phyloP scores from a whole-genome alignment of 2,888 invertebrate genomes.

The Gymnosoma rotundatum region DNA sequence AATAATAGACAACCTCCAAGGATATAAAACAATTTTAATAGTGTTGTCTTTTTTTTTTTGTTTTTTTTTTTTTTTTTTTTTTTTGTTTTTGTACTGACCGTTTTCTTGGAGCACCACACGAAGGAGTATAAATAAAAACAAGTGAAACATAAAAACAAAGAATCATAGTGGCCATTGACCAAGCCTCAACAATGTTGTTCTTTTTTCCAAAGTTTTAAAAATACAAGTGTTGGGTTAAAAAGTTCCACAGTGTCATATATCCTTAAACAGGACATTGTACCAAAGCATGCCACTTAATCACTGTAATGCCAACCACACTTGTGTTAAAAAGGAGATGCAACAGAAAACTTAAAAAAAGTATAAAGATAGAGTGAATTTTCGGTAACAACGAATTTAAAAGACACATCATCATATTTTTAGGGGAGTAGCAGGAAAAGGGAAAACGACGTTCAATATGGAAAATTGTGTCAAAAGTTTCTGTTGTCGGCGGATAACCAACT shows the following conservation, averaged over 20 bases:
- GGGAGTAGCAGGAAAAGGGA: too few species aligned
- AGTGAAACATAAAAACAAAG: conserved; percentile 55
- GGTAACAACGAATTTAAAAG: not conserved
- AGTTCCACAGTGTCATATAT: conserved; percentile 66
- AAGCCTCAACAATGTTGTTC: conserved; percentile 65
- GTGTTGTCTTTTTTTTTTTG: too few species aligned
- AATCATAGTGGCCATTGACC: conserved; percentile 66
- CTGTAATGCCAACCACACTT: conserved; percentile 71
- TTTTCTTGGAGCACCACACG: conserved; percentile 13
- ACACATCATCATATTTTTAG: not conserved
- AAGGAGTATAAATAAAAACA: conserved; percentile 10
- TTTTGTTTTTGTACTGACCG: not conserved
- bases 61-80: too few species aligned
- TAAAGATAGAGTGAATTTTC: not conserved
- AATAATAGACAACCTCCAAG: conserved; percentile 66
- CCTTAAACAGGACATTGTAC: conserved; percentile 59
- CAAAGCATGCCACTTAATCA: conserved; percentile 68
- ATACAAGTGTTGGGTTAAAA: conserved; percentile 42
- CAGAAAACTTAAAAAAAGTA: conserved; percentile 17
- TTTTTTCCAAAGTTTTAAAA: conserved; percentile 12
- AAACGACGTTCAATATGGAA: too few species aligned
- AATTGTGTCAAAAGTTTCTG: too few species aligned
- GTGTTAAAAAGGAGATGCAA: conserved; percentile 55
- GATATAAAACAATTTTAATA: conserved; percentile 66
- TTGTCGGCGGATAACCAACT: too few species aligned